Evolutionary conservation across 2,797 vertebrate genomes (phyloP).

Genomic region (Enteromius trimaculatus): DNA sequence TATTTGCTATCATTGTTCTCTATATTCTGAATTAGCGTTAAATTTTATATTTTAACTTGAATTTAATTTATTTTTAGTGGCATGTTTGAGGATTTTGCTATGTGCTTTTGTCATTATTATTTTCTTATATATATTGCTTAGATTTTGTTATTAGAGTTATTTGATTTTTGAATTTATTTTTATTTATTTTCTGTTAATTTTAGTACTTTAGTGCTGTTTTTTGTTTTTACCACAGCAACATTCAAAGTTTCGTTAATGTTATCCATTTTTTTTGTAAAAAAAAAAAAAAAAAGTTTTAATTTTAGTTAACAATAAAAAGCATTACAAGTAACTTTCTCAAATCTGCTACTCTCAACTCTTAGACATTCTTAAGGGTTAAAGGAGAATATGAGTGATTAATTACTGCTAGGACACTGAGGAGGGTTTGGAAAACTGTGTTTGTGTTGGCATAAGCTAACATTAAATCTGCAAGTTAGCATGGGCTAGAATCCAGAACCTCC

Average conservation of each 20-base stretch:
- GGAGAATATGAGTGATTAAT: background rate
- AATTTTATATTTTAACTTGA: background rate
- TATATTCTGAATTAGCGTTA: background rate
- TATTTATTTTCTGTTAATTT: background rate
- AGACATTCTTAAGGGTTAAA: background rate
- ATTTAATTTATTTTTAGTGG: background rate
- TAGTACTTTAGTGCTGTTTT: background rate
- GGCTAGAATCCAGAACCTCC: constrained; percentile 40
- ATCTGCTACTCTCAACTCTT: background rate
- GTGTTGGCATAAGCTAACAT: constrained; percentile 24
- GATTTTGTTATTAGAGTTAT: background rate
- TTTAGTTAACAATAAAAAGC: background rate
- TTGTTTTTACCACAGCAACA: background rate
- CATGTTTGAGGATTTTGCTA: background rate
- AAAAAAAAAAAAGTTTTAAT: background rate
- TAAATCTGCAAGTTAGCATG: constrained; percentile 27
- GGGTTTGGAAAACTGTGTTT: constrained; percentile 33
- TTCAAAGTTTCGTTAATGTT: background rate
- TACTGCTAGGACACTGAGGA: constrained; percentile 4
- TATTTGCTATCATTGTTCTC: background rate
- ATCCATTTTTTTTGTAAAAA: background rate
- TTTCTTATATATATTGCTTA: background rate
- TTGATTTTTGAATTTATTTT: background rate
- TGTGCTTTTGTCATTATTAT: background rate
- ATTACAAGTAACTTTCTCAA: background rate